A percentile compares a stretch with the other conserved stretches of the same genome.
These are phyloP conservation scores for Reticulitermes speratus DNA, from an alignment of 1,140 invertebrate species.

Conservation along the genomic window DNA sequence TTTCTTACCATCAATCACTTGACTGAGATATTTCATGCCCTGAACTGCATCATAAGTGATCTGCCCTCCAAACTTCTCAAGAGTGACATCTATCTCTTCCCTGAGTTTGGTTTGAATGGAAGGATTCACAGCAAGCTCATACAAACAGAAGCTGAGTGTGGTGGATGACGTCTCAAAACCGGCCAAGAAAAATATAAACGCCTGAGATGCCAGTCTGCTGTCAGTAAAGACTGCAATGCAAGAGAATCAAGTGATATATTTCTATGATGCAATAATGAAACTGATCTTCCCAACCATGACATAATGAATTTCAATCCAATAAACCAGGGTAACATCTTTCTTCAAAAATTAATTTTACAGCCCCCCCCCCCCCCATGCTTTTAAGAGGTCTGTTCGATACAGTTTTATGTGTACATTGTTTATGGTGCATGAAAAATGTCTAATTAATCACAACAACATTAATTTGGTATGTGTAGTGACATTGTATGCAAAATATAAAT, in stretches of 20 bases:
- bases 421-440: no score
- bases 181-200: conserved; percentile 43
- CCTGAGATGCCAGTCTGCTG: conserved; percentile 31
- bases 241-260: background rate
- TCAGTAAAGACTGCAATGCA: background rate
- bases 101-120: conserved; percentile 38
- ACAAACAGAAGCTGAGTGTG: conserved; percentile 44
- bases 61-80: conserved; percentile 31
- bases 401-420: no score
- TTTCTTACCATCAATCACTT: conserved; percentile 36
- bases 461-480: no score
- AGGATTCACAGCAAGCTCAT: conserved; percentile 38
- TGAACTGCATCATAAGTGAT: conserved; percentile 36
- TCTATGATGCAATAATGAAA: no score
- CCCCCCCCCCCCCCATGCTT: no score
- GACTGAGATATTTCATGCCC: conserved; percentile 37
- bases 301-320: no score
- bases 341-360: no score
- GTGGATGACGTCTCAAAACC: conserved; percentile 50
- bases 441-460: no score
- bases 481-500: no score
- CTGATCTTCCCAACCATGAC: no score
- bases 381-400: no score
- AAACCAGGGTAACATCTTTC: no score
- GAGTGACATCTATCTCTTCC: conserved; percentile 35